These are phyloP conservation scores for Cydia fagiglandana DNA, from an alignment of 1,140 invertebrate species.

Conservation along the genomic window DNA sequence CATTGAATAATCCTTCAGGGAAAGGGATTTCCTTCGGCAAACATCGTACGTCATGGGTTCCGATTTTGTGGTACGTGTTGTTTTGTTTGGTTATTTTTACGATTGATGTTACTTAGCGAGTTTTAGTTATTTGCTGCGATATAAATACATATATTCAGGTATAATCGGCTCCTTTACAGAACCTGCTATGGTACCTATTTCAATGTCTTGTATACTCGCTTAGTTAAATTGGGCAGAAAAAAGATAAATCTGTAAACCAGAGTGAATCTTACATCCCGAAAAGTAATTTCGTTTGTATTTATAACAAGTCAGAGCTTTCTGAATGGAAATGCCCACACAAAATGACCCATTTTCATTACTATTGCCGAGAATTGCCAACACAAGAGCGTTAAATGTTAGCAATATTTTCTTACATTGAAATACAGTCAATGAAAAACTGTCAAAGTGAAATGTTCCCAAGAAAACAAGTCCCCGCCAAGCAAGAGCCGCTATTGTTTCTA, in stretches of 20 bases:
- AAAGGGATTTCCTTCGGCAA: constrained; percentile 21
- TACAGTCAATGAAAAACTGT: constrained; percentile 11
- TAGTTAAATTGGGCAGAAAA: too few relatives aligned
- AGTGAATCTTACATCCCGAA: too few relatives aligned
- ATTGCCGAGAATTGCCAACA: too few relatives aligned
- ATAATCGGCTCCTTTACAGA: not conserved
- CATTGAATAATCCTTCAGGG: constrained; percentile 31
- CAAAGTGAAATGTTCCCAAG: constrained; percentile 30
- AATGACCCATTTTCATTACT: too few relatives aligned
- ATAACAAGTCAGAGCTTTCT: not conserved
- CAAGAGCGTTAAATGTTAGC: not conserved
- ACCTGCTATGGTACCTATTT: not conserved
- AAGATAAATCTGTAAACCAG: too few relatives aligned
- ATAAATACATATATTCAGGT: not conserved
- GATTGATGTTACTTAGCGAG: not conserved
- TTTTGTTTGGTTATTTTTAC: constrained; percentile 4
- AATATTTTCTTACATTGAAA: not conserved
- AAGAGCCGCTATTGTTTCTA: constrained; percentile 36
- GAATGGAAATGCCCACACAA: not conserved
- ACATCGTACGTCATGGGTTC: constrained; percentile 26
- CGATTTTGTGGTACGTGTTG: constrained; percentile 1
- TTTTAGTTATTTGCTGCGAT: not conserved
- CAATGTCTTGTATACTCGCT: too few relatives aligned
- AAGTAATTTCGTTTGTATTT: not conserved
- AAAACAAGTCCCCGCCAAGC: not conserved